Evolutionary conservation across 2,888 invertebrate genomes (phyloP), one percentile per base, ranked within the genome.

Genomic region (Ectemnius continuus): DNA sequence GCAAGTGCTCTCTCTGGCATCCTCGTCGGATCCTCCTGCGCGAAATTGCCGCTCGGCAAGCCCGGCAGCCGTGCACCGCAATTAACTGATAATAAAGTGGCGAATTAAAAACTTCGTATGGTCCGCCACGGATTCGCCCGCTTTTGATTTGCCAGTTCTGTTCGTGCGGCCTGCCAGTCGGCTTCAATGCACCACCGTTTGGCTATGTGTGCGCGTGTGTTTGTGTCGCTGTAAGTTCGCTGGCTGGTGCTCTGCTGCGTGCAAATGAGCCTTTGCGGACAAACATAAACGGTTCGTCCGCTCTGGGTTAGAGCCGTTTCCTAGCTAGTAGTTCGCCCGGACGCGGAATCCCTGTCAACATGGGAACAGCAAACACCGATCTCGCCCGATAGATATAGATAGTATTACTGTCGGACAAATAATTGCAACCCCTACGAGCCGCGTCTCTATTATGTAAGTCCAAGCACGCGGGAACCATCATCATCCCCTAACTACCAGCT

Each of bases 311-410:
- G 36, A 36, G 36, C 5, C 11, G 36, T 6, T 11, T 36, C 8
- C 67, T 77, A 77, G 73, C 75, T 80, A 77, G 79, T 72, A 77
- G 79, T 72, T 73, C 68, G 79, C 72, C 72, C 68, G 75, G 63
- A 70, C 76, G 70, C 73, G 67, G 74, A 70, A 77, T 70, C 68
- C 76, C 67, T 81, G 86, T 86, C 87, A 87, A 88, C 81, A 86
- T 88, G 86, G 83, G 85, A 86, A 88, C 79, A 59, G 82, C 84
- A 87, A 88, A 86, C 85, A 87, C 69, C 60, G 83, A 84, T 79
- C 81, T 36, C 36, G 8, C 36, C 77, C 62, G 61, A 77, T 81
- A 77, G 86, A 83, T 83, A 84, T 81, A 75, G 84, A 86, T 88
- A 84, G 81, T 79, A 82, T 77, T 77, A 83, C 83, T 82, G 84